Conservation (phyloP, 2,888 invertebrate species). For the Stenchaetothrips biformis region DNA sequence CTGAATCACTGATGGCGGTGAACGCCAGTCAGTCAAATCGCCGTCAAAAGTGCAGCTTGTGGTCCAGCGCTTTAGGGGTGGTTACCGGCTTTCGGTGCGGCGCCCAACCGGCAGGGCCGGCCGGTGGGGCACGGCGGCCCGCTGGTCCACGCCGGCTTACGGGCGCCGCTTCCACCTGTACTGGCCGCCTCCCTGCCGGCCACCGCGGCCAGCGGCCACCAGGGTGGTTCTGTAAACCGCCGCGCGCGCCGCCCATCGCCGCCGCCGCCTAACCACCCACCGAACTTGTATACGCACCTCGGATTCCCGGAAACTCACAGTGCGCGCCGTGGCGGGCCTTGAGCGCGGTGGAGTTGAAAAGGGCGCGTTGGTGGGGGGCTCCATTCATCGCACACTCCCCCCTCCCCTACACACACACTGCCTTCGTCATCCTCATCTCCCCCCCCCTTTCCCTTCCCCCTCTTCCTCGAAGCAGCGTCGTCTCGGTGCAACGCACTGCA, state of each 20-base stretch:
- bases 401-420: too few relatives aligned
- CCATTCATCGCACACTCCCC: background rate
- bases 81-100: too few relatives aligned
- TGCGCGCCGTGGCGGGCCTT: background rate
- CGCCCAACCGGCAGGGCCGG: background rate
- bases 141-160: background rate
- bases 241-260: background rate
- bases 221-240: background rate
- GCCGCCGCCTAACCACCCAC: background rate
- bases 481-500: too few relatives aligned
- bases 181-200: background rate
- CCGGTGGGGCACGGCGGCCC: background rate
- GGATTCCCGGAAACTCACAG: background rate
- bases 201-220: background rate
- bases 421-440: background rate
- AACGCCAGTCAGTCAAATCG: too few relatives aligned
- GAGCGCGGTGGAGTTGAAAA: background rate
- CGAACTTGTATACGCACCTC: background rate
- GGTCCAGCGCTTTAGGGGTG: too few relatives aligned
- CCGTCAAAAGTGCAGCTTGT: too few relatives aligned
- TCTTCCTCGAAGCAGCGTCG: background rate
- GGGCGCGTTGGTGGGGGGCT: background rate
- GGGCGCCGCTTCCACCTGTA: too few relatives aligned
- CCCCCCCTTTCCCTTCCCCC: background rate
- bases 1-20: too few relatives aligned